phyloP scores from a whole-genome alignment of 2,797 vertebrate species.

The Brachyrhaphis roseni region DNA sequence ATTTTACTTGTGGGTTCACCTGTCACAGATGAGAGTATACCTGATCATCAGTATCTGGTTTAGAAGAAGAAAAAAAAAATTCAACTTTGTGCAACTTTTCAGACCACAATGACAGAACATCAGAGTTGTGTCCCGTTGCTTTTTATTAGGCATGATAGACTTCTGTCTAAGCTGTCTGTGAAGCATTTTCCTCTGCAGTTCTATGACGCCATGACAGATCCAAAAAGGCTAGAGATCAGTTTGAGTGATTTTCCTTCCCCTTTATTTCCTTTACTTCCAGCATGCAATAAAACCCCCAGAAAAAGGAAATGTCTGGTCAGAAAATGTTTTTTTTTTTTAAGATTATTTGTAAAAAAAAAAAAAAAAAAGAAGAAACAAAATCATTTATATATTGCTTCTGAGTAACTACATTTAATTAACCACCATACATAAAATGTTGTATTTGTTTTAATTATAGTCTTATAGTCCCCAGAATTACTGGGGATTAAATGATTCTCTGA shows the following conservation, averaged over 20 bases:
- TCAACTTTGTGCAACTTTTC: too few relatives aligned
- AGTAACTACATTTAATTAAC: background rate
- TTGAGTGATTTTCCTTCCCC: background rate
- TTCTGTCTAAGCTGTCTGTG: too few relatives aligned
- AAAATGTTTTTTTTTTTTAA: background rate
- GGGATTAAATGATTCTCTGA: background rate
- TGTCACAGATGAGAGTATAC: too few relatives aligned
- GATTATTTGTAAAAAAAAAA: too few relatives aligned
- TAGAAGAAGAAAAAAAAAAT: too few relatives aligned
- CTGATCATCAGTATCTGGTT: too few relatives aligned
- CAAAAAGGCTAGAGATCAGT: background rate
- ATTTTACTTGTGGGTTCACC: too few relatives aligned
- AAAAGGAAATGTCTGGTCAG: background rate
- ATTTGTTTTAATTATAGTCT: background rate
- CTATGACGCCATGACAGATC: background rate
- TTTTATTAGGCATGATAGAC: too few relatives aligned
- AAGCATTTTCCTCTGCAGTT: too few relatives aligned
- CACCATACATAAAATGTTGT: background rate
- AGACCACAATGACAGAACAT: too few relatives aligned
- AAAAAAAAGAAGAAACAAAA: background rate
- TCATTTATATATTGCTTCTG: background rate
- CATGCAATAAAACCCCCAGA: background rate
- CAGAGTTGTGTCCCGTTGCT: too few relatives aligned
- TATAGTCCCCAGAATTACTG: background rate
- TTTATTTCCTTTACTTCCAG: background rate